phyloP scores from a whole-genome alignment of 2,888 invertebrate genomes.

The Polietes domitor region DNA sequence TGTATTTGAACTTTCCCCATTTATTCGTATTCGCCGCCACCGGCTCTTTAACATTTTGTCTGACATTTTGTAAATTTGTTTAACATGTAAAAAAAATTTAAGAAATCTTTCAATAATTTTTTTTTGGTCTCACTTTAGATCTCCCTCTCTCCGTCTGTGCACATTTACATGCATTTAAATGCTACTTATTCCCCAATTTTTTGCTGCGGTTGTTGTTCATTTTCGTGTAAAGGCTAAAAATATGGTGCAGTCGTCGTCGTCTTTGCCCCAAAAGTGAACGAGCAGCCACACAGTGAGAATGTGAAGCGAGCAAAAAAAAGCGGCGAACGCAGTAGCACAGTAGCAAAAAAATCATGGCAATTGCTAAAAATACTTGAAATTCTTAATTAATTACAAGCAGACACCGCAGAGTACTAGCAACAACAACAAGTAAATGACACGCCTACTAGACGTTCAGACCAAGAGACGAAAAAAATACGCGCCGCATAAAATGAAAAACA shows the following conservation, averaged over 20 bases:
- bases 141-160: no score
- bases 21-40: conserved; percentile 15
- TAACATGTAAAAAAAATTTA: conserved; percentile 28
- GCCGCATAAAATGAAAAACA: no score
- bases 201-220: no score
- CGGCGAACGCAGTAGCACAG: background rate
- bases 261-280: conserved; percentile 12
- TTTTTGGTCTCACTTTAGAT: no score
- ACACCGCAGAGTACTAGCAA: conserved; percentile 43
- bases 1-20: conserved; percentile 26
- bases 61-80: conserved; percentile 38
- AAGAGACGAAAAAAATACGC: conserved; percentile 11
- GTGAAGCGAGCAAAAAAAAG: background rate
- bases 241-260: background rate
- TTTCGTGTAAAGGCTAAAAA: conserved; percentile 25
- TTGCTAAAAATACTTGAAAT: conserved; percentile 67
- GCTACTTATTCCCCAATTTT: conserved; percentile 20
- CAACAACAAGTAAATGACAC: conserved; percentile 63
- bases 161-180: background rate
- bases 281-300: background rate
- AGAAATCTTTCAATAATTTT: conserved; percentile 40
- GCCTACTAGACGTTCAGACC: conserved; percentile 60
- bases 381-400: conserved; percentile 67
- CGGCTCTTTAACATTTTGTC: conserved; percentile 40
- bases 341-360: conserved; percentile 60